A percentile compares a stretch with the other conserved stretches of the same genome.
phyloP scores from a whole-genome alignment of 2,113 vertebrate genomes.

The Eptatretus burgeri region DNA sequence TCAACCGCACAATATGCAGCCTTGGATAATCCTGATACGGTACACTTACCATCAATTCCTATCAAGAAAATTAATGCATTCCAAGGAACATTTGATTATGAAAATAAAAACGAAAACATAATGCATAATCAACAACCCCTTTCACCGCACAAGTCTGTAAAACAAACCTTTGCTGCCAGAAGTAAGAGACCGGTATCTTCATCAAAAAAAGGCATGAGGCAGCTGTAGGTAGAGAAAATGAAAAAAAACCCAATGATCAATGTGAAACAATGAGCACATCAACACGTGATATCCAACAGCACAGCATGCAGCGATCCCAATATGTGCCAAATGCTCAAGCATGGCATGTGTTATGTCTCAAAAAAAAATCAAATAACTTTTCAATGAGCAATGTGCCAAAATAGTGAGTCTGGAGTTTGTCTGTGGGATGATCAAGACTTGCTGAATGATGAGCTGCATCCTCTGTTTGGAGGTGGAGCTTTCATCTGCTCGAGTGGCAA shows the following conservation, averaged over 20 bases:
- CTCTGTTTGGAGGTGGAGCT: too few species aligned
- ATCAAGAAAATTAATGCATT: background rate
- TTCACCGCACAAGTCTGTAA: background rate
- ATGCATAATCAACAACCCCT: background rate
- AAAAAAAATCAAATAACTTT: background rate
- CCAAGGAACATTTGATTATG: background rate
- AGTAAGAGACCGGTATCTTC: constrained; percentile 41
- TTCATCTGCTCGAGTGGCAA: too few species aligned
- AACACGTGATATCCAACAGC: too few species aligned
- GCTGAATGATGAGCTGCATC: too few species aligned
- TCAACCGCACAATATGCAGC: background rate
- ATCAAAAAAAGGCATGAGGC: constrained; percentile 43
- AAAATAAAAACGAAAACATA: background rate
- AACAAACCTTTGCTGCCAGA: constrained; percentile 39
- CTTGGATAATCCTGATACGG: background rate
- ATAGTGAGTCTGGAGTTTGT: too few species aligned
- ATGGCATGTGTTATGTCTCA: background rate
- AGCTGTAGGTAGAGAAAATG: constrained; percentile 16
- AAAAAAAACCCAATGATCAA: background rate
- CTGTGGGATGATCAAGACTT: too few species aligned
- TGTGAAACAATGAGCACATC: background rate
- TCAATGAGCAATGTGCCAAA: too few species aligned
- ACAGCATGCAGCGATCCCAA: background rate
- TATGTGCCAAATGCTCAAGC: background rate
- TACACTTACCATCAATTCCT: background rate